Evolutionary conservation across 2,888 invertebrate genomes (phyloP).

Genomic region (Zeuzera pyrina): DNA sequence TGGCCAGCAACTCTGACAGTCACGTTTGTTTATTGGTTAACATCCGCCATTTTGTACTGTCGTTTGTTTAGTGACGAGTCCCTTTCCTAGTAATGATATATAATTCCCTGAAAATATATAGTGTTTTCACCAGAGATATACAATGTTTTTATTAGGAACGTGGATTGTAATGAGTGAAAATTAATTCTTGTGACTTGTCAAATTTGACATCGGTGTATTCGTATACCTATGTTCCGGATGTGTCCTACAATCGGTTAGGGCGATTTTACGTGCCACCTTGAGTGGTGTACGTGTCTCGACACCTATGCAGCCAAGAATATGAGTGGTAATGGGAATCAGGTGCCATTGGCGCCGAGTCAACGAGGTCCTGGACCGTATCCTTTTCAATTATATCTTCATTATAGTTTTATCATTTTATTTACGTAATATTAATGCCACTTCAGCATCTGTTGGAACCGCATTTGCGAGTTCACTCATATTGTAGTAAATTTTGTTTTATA

Average conservation of each 20-base stretch:
- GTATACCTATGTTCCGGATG: conserved; percentile 68
- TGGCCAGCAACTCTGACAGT: conserved; percentile 49
- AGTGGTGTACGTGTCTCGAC: conserved; percentile 73
- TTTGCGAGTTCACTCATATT: too few species aligned
- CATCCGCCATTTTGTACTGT: conserved; percentile 73
- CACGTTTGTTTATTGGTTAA: conserved; percentile 72
- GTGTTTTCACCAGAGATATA: conserved; percentile 56
- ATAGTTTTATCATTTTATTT: conserved; percentile 47
- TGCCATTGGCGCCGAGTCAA: conserved; percentile 74
- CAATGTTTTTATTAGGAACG: conserved; percentile 65
- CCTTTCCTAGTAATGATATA: conserved; percentile 58
- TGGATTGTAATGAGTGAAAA: conserved; percentile 49
- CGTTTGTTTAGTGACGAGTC: conserved; percentile 71
- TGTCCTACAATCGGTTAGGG: conserved; percentile 71
- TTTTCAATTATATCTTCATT: conserved; percentile 45
- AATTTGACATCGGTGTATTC: conserved; percentile 55
- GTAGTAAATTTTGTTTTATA: too few species aligned
- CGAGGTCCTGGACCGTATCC: conserved; percentile 75
- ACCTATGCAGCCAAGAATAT: conserved; percentile 75
- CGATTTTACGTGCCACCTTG: conserved; percentile 75
- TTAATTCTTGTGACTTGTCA: conserved; percentile 63
- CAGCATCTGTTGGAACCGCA: too few species aligned
- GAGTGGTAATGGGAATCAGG: conserved; percentile 79
- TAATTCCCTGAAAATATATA: conserved; percentile 49
- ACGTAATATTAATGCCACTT: conserved; percentile 63